These are phyloP conservation scores for Caiman crocodilus DNA, from an alignment of 2,797 vertebrate genomes.

Conservation along the genomic window DNA sequence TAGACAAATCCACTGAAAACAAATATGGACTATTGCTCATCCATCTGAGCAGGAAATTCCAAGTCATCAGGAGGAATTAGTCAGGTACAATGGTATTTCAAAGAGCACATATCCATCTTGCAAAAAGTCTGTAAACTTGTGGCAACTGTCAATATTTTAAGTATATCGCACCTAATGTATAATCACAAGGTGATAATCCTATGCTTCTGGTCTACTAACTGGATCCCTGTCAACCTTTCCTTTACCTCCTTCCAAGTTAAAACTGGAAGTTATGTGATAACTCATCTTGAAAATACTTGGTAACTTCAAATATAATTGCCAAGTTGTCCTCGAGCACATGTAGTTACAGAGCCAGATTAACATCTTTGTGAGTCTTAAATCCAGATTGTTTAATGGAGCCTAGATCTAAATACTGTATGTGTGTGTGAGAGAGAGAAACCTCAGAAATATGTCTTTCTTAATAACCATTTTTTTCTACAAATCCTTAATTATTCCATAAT, in stretches of 20 bases:
- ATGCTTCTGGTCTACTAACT: constrained; percentile 20
- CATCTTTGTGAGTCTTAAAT: constrained; percentile 44
- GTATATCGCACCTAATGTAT: background rate
- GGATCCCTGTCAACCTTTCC: constrained; percentile 44
- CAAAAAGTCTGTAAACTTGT: constrained; percentile 30
- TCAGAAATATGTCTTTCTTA: constrained; percentile 2
- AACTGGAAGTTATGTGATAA: constrained; percentile 19
- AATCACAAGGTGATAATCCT: constrained; percentile 2
- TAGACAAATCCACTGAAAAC: background rate
- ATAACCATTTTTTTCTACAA: background rate
- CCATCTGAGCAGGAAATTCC: constrained; percentile 9
- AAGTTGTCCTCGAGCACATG: constrained; percentile 25
- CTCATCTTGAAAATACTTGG: constrained; percentile 51
- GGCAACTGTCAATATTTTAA: background rate
- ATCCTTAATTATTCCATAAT: background rate
- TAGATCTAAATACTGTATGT: constrained; percentile 24
- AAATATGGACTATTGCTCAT: background rate
- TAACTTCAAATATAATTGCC: constrained; percentile 49
- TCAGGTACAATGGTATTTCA: background rate
- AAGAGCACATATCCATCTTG: background rate
- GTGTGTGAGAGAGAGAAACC: background rate
- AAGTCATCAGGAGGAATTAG: background rate
- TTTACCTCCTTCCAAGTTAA: constrained; percentile 31
- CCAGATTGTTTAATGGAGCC: constrained; percentile 30
- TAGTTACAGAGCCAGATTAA: constrained; percentile 43